Evolutionary conservation across 1,140 invertebrate species (phyloP), one percentile per base, ranked within the genome.

Genomic region (Batillaria attramentaria): DNA sequence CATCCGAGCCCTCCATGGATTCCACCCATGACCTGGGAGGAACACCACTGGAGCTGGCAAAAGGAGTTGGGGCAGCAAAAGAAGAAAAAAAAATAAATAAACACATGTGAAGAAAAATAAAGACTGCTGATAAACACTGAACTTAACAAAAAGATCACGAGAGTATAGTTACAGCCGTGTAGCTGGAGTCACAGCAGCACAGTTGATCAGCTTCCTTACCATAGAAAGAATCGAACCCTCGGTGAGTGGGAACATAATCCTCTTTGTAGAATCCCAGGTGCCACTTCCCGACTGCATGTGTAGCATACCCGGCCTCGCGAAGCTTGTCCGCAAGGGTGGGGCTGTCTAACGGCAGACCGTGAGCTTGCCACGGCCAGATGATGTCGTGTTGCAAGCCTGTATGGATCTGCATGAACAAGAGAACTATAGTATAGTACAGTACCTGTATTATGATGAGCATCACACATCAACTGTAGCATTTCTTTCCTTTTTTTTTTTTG

Each of bases 271-370:
- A 89, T 13, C 90, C 90, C 60, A 90, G 69, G 82, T 91, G 88
- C 89, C 90, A 91, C 82, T 90, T 89, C 3, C 89, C 89, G 1
- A 89, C 83, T 65, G 84, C 84, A 79, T 90, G 86, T 13, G 88
- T 90, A 16, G 83, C 65, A 77, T 90, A 90, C 16, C 85, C 85
- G n/a, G 80, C 78, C 46, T 86, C 79, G 43, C 81, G 85, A 69
- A 89, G 65, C 60, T 85, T 87, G 69, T 89, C 83, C 16, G 90
- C 86, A 8, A 91, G 57, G 33, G 88, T 89, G 60, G 85, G 85
- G 18, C 85, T 80, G 72, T 89, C 82, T 16, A 88, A 46, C 2
- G 90, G 89, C 10, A 91, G 79, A 6, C 84, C 89, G 73, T 79
- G 83, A 8, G 87, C 84, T 62, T 87, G 88, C 37, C 37, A 74